These are phyloP conservation scores for Myotis yumanensis DNA, from an alignment of 2,113 vertebrate species.

Conservation along the genomic window DNA sequence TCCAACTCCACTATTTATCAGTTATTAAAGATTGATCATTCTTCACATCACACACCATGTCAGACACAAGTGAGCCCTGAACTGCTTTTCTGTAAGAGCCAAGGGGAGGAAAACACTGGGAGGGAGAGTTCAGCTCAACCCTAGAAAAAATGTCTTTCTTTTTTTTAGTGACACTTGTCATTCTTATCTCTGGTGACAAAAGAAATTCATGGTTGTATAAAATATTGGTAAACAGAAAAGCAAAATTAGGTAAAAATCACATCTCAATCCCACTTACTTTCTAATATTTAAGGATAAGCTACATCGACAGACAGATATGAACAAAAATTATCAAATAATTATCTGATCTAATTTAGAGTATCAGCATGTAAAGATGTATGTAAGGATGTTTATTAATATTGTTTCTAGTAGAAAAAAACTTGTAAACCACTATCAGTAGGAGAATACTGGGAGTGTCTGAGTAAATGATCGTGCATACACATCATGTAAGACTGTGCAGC, in stretches of 20 bases:
- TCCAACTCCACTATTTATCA: background rate
- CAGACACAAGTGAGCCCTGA: background rate
- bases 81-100: background rate
- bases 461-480: background rate
- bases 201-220: background rate
- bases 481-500: background rate
- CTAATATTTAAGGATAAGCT: background rate
- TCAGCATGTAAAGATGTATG: background rate
- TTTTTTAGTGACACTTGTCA: background rate
- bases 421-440: background rate
- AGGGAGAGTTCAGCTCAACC: background rate
- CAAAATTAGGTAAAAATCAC: constrained; percentile 6
- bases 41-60: background rate
- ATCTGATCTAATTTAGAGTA: background rate
- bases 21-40: background rate
- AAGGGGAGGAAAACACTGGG: background rate
- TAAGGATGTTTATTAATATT: background rate
- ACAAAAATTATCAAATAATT: background rate
- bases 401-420: background rate
- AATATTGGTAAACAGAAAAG: constrained; percentile 4
- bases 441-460: background rate
- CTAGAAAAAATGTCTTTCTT: background rate
- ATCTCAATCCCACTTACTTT: background rate
- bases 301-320: background rate
- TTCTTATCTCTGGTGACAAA: background rate